Base-by-base conservation (phyloP, 1,140 invertebrate genomes). In the Scaptomyza montana region DNA sequence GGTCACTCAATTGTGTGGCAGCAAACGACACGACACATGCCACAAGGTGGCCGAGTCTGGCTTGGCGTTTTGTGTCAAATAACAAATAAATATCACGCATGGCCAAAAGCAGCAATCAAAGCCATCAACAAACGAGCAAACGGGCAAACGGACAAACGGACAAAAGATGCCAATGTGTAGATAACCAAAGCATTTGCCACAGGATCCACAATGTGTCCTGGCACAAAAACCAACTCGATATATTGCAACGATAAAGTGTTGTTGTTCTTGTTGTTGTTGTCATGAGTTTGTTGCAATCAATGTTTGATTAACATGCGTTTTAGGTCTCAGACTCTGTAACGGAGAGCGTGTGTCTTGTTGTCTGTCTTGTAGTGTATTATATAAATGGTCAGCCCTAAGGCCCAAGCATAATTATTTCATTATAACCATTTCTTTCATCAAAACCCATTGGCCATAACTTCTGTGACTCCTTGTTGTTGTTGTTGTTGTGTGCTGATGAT, bases 11-110 rank as follows among this genome's bases (percentile, higher is more conserved):
- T 89, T 89, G 84, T 57, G 25, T 21, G 61, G 5, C 28, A 39
- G 33, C 33, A 36, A 36, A 63, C 45, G 41, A 69, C 25, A 33
- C 75, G 75, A 74, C 84, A 79, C 82, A 87, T 89, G 84, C 84
- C 84, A 87, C 73, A 78, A 74, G 79, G 82, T 78, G 57, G 41
- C 30, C 47, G 36, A 36, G 53, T n/a, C 45, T 21, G 6, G 12
- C 36, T 50, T 8, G 74, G 63, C 65, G 78, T 77, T 72, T 80
- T 86, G 81, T 82, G 81, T 86, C 86, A 90, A 79, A 89, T 90
- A 90, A 90, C 86, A 86, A 90, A 90, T 90, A 90, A 90, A 90
- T 90, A 90, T 82, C 86, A 90, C 81, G 81, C 78, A 90, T 89
- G 87, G 70, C 86, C 81, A 86, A 90, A 90, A 90, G 73, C 69